phyloP scores from a whole-genome alignment of 2,888 invertebrate species.

The Morinoia aosen region DNA sequence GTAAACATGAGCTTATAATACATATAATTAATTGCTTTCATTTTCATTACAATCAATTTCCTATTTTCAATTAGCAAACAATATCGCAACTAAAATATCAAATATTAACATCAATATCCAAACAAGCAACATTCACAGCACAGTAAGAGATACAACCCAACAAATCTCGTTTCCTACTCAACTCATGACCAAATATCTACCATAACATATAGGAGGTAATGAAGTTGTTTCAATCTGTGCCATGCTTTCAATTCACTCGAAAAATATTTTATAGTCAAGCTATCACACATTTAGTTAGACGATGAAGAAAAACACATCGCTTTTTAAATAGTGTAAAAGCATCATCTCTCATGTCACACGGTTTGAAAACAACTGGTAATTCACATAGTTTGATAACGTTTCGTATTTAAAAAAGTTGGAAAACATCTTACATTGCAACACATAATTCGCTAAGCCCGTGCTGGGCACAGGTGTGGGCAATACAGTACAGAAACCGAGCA shows the following conservation, averaged over 20 bases:
- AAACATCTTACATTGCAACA: too few relatives aligned
- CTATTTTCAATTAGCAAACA: too few relatives aligned
- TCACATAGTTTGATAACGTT: background rate
- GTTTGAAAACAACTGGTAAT: too few relatives aligned
- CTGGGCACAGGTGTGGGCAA: background rate
- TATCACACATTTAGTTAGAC: background rate
- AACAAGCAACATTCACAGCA: background rate
- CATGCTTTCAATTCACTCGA: background rate
- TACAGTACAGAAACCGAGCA: background rate
- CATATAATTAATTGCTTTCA: too few relatives aligned
- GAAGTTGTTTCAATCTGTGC: background rate
- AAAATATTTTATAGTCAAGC: background rate
- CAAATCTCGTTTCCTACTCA: background rate
- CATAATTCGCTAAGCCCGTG: too few relatives aligned
- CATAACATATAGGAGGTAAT: background rate
- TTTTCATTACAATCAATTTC: too few relatives aligned
- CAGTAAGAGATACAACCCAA: background rate
- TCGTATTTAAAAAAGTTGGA: background rate
- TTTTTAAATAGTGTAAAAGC: background rate
- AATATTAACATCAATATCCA: background rate
- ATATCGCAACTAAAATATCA: too few relatives aligned
- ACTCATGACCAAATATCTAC: background rate
- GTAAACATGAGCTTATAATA: too few relatives aligned
- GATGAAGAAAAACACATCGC: background rate
- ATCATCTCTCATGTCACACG: too few relatives aligned